phyloP scores from a whole-genome alignment of 2,797 vertebrate genomes.

The Darevskia nairensis region DNA sequence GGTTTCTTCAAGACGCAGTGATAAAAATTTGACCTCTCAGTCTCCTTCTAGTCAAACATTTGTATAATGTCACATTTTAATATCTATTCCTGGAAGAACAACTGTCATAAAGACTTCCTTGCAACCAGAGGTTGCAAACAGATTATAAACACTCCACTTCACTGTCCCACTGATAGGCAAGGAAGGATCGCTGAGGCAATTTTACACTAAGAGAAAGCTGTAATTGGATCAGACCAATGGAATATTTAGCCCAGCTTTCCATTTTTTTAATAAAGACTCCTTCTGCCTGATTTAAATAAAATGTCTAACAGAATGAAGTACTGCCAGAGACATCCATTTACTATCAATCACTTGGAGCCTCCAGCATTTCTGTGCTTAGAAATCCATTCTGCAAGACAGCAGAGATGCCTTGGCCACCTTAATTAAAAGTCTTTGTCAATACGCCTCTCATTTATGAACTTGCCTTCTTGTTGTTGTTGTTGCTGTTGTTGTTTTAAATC shows the following conservation, averaged over 20 bases:
- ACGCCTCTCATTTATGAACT: not conserved
- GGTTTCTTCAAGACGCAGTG: not conserved
- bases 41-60: constrained; percentile 10
- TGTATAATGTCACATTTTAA: constrained; percentile 1
- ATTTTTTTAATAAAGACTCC: constrained; percentile 2
- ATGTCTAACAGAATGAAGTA: constrained; percentile 5
- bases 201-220: not conserved
- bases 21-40: not conserved
- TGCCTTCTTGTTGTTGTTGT: not conserved
- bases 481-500: not conserved
- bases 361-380: constrained; percentile 19
- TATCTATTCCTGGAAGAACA: constrained; percentile 8
- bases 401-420: not conserved
- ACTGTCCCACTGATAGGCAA: not conserved
- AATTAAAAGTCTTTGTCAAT: constrained; percentile 18
- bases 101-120: constrained; percentile 2
- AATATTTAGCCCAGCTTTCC: constrained; percentile 15
- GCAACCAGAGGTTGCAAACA: constrained; percentile 2
- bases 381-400: not conserved
- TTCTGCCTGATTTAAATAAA: constrained; percentile 22
- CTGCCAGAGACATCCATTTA: not conserved
- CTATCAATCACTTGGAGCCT: constrained; percentile 7
- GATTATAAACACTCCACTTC: constrained; percentile 25
- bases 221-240: constrained; percentile 22
- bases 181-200: not conserved